Conservation (phyloP, 2,888 invertebrate genomes). For the Isotomurus palustris region DNA sequence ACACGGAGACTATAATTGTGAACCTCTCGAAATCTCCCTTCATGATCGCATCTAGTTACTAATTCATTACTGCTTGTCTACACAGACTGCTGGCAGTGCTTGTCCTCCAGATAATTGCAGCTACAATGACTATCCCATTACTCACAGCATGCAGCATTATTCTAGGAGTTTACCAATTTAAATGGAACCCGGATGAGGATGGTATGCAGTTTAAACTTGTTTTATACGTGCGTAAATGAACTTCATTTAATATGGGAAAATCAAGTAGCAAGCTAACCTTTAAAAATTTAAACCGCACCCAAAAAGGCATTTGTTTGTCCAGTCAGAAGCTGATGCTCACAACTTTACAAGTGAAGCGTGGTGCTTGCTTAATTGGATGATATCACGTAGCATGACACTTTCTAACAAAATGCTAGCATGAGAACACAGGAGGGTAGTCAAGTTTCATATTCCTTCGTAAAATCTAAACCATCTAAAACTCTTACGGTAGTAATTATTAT, state of each 20-base stretch:
- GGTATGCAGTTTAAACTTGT: constrained; percentile 10
- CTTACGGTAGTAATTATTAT: no score
- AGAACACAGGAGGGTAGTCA: no score
- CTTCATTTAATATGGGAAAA: neutral
- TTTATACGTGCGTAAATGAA: neutral
- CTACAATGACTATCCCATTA: constrained; percentile 42
- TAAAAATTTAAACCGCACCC: no score
- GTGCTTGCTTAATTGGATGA: no score
- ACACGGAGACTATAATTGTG: constrained; percentile 1
- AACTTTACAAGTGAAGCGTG: no score
- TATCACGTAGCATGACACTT: no score
- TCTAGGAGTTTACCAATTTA: constrained; percentile 41
- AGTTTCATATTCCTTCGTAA: no score
- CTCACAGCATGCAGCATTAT: constrained; percentile 44
- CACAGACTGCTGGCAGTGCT: constrained; percentile 40
- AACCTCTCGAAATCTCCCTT: neutral
- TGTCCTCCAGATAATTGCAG: constrained; percentile 43
- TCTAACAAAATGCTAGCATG: no score
- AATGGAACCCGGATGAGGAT: constrained; percentile 33
- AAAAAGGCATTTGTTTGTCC: no score
- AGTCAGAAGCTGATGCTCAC: no score
- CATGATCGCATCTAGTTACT: neutral
- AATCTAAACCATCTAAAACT: no score
- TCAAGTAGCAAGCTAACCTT: no score
- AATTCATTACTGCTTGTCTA: neutral